Percentiles rank a stretch among this genome's conserved stretches.
Evolutionary conservation across 2,797 vertebrate genomes (phyloP).

Genomic region (Setipinna tenuifilis): DNA sequence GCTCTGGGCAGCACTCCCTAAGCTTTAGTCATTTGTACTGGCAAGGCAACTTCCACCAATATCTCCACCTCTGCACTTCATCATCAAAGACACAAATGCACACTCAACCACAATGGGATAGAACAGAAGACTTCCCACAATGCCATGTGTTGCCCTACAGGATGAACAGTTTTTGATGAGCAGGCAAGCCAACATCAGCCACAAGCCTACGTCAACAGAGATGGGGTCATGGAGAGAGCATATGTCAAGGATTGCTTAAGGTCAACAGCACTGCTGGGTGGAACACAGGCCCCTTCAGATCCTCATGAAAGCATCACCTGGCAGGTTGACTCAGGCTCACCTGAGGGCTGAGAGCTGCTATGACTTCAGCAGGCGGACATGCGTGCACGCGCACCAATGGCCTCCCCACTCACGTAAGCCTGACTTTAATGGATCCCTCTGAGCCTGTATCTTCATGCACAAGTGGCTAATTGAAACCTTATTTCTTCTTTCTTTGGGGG

Average conservation of each 20-base stretch:
- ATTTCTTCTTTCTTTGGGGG: conserved; percentile 42
- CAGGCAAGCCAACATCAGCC: not conserved
- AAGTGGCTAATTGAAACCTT: conserved; percentile 61
- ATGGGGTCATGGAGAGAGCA: not conserved
- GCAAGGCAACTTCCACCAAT: conserved; percentile 64
- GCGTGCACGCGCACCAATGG: too few relatives aligned
- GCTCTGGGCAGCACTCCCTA: conserved; percentile 49
- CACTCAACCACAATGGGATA: not conserved
- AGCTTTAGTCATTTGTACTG: conserved; percentile 66
- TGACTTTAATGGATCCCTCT: conserved; percentile 66
- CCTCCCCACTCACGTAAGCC: conserved; percentile 40
- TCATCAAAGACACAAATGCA: conserved; percentile 19
- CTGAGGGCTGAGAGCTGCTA: conserved; percentile 43
- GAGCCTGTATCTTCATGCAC: conserved; percentile 59
- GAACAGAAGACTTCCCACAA: not conserved
- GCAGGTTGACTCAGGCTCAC: not conserved
- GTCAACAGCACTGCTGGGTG: not conserved
- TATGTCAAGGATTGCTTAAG: not conserved
- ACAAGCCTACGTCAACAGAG: not conserved
- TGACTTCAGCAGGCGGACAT: conserved; percentile 52
- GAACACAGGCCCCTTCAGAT: not conserved
- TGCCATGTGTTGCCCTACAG: not conserved
- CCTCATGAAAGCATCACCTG: not conserved
- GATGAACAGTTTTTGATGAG: not conserved
- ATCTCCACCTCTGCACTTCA: conserved; percentile 56